These are phyloP conservation scores for Teleogryllus occipitalis DNA, from an alignment of 1,140 invertebrate species.

Conservation along the genomic window DNA sequence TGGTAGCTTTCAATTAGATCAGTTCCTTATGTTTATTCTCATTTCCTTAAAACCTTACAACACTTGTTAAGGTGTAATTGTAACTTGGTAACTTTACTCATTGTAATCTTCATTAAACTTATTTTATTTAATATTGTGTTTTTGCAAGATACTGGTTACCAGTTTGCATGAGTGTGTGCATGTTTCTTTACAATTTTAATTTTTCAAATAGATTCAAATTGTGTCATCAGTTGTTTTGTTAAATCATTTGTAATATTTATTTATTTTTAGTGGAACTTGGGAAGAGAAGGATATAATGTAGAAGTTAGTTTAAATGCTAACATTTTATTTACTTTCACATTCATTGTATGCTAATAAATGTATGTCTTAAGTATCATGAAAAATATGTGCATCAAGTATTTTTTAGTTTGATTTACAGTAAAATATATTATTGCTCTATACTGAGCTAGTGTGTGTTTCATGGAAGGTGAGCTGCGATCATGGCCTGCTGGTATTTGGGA, in stretches of 20 bases:
- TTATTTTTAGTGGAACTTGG: not conserved
- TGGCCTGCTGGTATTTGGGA: not conserved
- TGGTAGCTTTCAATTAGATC: too few relatives aligned
- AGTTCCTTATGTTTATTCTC: too few relatives aligned
- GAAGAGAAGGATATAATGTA: slow-evolving; percentile 1
- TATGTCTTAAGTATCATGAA: not conserved
- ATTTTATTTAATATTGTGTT: not conserved
- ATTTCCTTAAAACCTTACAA: too few relatives aligned
- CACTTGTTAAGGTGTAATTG: too few relatives aligned
- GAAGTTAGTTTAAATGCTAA: not conserved
- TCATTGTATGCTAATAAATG: not conserved
- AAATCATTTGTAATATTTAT: not conserved
- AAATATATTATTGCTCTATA: not conserved
- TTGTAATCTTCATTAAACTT: not conserved
- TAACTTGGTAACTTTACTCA: not conserved
- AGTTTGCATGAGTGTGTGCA: not conserved
- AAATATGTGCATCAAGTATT: too few relatives aligned
- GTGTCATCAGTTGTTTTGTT: not conserved
- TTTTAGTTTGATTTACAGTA: too few relatives aligned
- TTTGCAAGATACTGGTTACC: not conserved
- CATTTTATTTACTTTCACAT: not conserved
- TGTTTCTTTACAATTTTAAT: not conserved
- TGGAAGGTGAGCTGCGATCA: too few relatives aligned
- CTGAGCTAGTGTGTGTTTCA: not conserved
- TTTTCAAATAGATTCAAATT: not conserved